Evolutionary conservation across 2,888 invertebrate species (phyloP).

Genomic region (Drosophila infuscata): DNA sequence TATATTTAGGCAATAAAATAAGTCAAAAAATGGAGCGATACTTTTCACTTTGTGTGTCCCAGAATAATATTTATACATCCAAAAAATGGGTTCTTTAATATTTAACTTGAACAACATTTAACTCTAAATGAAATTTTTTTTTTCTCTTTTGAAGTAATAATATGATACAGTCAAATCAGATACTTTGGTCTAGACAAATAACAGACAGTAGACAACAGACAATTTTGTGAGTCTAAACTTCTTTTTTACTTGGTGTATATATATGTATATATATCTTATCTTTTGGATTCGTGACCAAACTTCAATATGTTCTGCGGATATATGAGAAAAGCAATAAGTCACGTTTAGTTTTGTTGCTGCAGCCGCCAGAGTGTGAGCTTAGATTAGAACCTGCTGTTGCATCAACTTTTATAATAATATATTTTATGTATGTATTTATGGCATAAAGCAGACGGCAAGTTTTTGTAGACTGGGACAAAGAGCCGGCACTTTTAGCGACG

Average conservation of each 20-base stretch:
- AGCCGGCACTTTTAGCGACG: constrained; percentile 43
- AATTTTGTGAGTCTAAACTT: neutral
- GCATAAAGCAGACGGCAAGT: constrained; percentile 30
- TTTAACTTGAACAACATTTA: neutral
- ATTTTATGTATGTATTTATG: constrained; percentile 22
- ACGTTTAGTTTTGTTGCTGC: constrained; percentile 11
- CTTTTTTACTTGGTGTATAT: neutral
- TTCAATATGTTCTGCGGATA: neutral
- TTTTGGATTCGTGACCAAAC: constrained; percentile 6
- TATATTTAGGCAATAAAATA: neutral
- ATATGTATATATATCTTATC: neutral
- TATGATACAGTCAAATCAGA: neutral
- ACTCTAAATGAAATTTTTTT: neutral
- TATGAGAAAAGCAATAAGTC: neutral
- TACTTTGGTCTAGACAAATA: neutral
- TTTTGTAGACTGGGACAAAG: constrained; percentile 28
- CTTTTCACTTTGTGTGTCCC: neutral
- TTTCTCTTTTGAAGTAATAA: neutral
- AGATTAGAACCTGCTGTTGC: constrained; percentile 28
- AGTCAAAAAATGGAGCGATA: neutral
- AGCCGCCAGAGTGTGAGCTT: neutral
- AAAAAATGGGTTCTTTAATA: neutral
- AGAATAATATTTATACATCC: neutral
- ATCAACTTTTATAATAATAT: constrained; percentile 14
- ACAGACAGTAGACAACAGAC: neutral